Conservation (phyloP, 2,797 vertebrate species). For the Euthynnus affinis region DNA sequence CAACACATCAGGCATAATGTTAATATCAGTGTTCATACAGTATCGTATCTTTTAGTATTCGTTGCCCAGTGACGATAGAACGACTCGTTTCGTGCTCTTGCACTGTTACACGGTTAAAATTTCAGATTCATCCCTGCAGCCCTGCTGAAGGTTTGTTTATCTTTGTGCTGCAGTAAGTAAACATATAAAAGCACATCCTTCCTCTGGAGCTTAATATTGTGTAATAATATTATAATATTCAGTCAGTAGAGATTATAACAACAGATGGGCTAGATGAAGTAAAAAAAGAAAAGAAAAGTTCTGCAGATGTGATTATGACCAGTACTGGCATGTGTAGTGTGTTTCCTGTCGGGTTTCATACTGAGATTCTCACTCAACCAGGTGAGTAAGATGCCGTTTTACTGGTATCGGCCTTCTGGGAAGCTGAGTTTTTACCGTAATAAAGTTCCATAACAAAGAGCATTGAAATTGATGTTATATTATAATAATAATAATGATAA, state of each 20-base stretch:
- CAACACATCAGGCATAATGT: too few species aligned
- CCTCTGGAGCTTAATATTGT: conserved; percentile 3
- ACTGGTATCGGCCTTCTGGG: not conserved
- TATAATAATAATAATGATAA: not conserved
- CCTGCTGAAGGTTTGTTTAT: not conserved
- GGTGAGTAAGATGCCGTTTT: not conserved
- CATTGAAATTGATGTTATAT: not conserved
- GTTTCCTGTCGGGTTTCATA: conserved; percentile 26
- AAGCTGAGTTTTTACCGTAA: not conserved
- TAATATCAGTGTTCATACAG: too few species aligned
- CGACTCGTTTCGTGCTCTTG: too few species aligned
- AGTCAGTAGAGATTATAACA: conserved; percentile 26
- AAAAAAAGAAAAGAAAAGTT: not conserved
- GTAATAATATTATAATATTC: conserved; percentile 4
- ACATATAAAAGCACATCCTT: not conserved
- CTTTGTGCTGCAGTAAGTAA: not conserved
- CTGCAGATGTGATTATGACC: conserved; percentile 29
- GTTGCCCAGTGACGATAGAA: too few species aligned
- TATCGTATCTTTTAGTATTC: too few species aligned
- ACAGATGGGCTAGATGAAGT: conserved; percentile 3
- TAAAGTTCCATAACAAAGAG: not conserved
- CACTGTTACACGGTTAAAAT: too few species aligned
- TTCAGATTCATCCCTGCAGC: too few species aligned
- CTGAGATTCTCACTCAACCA: conserved; percentile 9
- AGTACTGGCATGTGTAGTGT: not conserved